Conservation (phyloP, 2,888 invertebrate species). For the Tipula unca region DNA sequence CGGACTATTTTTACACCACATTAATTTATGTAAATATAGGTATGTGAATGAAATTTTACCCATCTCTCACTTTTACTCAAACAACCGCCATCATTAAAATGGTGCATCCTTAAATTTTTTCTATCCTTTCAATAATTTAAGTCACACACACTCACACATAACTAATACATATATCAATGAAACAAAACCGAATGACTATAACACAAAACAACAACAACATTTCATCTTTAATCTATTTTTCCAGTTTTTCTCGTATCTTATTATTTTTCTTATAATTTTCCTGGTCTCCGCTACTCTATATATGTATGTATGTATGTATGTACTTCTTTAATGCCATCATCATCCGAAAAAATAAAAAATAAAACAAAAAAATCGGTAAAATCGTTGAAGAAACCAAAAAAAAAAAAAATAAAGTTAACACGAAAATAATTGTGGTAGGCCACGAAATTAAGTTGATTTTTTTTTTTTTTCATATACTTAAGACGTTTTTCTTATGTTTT, state of each 20-base stretch:
- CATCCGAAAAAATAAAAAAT: background rate
- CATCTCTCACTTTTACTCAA: no score
- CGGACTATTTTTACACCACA: no score
- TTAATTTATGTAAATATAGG: no score
- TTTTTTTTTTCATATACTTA: background rate
- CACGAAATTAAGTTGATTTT: slow-evolving; percentile 8
- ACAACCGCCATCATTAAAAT: no score
- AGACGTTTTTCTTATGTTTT: background rate
- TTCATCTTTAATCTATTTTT: background rate
- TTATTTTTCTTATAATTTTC: background rate
- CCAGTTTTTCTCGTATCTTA: background rate
- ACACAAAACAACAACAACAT: background rate
- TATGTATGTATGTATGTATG: background rate
- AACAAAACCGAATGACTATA: no score
- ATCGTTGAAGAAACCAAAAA: background rate
- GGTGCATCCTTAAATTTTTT: no score
- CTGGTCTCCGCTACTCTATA: background rate
- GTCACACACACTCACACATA: no score
- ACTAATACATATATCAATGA: no score
- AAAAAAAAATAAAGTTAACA: background rate
- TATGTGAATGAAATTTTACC: no score
- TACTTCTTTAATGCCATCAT: background rate
- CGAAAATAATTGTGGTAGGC: slow-evolving; percentile 19
- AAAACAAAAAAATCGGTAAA: background rate
- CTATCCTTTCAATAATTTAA: no score